A percentile compares a stretch with the other conserved stretches of the same genome.
Evolutionary conservation across 2,888 invertebrate species (phyloP).

Genomic region (Lottia scabra): DNA sequence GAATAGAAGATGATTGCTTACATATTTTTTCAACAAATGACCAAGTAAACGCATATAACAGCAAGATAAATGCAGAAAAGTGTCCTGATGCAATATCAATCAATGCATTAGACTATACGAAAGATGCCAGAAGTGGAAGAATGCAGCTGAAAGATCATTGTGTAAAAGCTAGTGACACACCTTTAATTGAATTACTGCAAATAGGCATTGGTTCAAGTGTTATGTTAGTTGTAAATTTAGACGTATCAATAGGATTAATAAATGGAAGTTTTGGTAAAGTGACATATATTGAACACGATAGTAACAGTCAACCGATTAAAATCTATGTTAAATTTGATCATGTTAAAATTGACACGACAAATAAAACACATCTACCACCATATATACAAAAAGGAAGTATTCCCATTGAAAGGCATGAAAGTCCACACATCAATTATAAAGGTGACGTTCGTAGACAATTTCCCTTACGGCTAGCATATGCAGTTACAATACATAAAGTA

Average conservation of each 20-base stretch:
- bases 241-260: neutral
- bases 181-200: neutral
- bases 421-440: conserved; percentile 1
- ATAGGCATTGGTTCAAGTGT: conserved; percentile 9
- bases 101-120: conserved; percentile 22
- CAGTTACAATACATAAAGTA: conserved; percentile 27
- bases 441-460: conserved; percentile 17
- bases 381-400: neutral
- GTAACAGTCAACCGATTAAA: neutral
- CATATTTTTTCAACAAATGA: conserved; percentile 28
- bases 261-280: conserved; percentile 19
- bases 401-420: conserved; percentile 12
- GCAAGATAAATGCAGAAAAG: conserved; percentile 7
- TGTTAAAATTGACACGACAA: conserved; percentile 11
- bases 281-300: neutral
- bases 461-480: conserved; percentile 22
- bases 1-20: conserved; percentile 15
- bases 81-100: conserved; percentile 12
- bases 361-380: conserved; percentile 1
- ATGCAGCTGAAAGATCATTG: neutral
- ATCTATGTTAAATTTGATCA: conserved; percentile 22
- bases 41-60: conserved; percentile 21
- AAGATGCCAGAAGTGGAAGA: conserved; percentile 20
- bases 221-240: neutral
- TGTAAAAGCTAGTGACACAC: neutral